Conservation (phyloP, 2,113 vertebrate genomes). For the Corythornis vintsioides region DNA sequence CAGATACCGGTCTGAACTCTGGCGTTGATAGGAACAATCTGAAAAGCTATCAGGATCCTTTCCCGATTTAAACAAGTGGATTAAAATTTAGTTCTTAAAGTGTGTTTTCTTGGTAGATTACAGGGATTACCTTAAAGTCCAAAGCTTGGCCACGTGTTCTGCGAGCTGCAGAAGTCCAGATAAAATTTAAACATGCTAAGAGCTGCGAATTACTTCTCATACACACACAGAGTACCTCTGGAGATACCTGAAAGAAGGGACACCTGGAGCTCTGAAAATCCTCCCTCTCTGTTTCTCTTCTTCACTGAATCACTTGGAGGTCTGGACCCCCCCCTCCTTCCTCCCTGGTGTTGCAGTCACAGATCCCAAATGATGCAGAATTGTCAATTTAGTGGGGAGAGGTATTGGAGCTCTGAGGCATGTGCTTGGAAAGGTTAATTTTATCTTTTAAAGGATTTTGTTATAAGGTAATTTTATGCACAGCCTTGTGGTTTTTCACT, state of each 20-base stretch:
- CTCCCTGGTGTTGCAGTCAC: background rate
- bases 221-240: background rate
- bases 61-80: constrained; percentile 16
- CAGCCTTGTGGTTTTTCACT: constrained; percentile 41
- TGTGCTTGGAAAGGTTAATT: constrained; percentile 52
- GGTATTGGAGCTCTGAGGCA: background rate
- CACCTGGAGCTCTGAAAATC: background rate
- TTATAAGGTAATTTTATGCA: constrained; percentile 42
- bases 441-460: constrained; percentile 59
- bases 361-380: background rate
- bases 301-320: background rate
- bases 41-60: background rate
- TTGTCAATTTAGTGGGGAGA: background rate
- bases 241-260: accelerated
- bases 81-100: background rate
- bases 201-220: background rate
- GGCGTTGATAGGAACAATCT: background rate
- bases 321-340: background rate
- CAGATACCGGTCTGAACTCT: background rate
- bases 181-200: background rate
- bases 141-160: background rate
- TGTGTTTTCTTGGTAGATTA: constrained; percentile 24
- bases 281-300: background rate
- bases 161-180: background rate
- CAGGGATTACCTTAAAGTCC: background rate